Conservation (phyloP, 2,113 vertebrate genomes). For the Chiloscyllium plagiosum region DNA sequence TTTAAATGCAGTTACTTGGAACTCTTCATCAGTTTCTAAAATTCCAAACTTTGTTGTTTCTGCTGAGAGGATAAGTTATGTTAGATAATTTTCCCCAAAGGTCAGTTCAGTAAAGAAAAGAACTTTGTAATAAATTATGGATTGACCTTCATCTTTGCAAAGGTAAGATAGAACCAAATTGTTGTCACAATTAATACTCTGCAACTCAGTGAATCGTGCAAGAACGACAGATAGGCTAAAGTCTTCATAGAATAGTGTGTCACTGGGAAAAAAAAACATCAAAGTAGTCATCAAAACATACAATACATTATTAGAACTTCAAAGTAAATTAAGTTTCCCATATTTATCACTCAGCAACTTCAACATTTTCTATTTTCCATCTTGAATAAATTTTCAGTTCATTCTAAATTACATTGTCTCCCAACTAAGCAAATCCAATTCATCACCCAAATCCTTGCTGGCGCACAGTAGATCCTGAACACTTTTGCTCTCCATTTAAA, state of each 20-base stretch:
- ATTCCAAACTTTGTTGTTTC: constrained; percentile 68
- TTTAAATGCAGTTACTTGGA: constrained; percentile 53
- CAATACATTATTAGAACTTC: background rate
- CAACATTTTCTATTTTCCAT: background rate
- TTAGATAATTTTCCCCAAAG: background rate
- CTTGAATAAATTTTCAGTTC: background rate
- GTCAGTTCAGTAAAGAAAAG: background rate
- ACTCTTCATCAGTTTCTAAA: constrained; percentile 56
- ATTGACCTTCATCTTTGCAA: constrained; percentile 62
- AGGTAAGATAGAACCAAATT: constrained; percentile 61
- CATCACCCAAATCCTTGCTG: background rate
- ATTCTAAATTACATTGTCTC: background rate
- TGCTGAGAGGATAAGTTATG: constrained; percentile 40
- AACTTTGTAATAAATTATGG: background rate
- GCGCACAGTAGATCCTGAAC: background rate
- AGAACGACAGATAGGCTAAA: constrained; percentile 58
- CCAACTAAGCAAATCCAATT: background rate
- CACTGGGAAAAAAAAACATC: constrained; percentile 48
- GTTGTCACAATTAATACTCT: constrained; percentile 45
- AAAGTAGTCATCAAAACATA: background rate
- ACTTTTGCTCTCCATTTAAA: background rate
- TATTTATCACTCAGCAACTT: background rate
- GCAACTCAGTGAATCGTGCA: constrained; percentile 49
- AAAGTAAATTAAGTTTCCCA: background rate
- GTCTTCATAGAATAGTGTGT: constrained; percentile 69